Evolutionary conservation across 2,888 invertebrate species (phyloP), one percentile per base, ranked within the genome.

Genomic region (Pollenia griseotomentosa): DNA sequence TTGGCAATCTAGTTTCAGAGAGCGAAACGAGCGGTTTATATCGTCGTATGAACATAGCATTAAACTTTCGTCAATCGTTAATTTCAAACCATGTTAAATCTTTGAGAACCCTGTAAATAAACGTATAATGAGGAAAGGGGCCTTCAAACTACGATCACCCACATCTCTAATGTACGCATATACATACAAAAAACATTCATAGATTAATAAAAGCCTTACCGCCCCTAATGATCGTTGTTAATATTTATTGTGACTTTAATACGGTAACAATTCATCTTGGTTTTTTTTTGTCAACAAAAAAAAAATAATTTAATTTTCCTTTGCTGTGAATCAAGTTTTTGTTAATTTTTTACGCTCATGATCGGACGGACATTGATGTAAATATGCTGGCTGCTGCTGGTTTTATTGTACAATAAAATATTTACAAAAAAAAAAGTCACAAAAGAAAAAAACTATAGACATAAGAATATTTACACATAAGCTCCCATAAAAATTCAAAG

Each of bases 401-500:
- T 73, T 59, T 48, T 51, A 44, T 61, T 70, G 70, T 44, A 12
- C n/a, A 48, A 55, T 65, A 65, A 53, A 65, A 65, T 16, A 77
- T 75, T 51, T 51, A 53, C 53, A 23, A 23, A 23, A 23, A 33
- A 33, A 33, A 53, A 42, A 75, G 53, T 77, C 19, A 44, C 19
- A 23, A 65, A 42, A n/a, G 42, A 63, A 73, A 16, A 7, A 42
- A 63, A 33, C 33, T 33, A 6, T 33, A 33, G 33, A 33, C 33
- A 8, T 12, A 33, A 14, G 44, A 44, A 33, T 33, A 23, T 66
- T 7, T 44, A 12, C 40, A 7, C 19, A 48, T 48, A 73, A 63
- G 59, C 55, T 16, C 23, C n/a, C 33, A 77, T 75, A 83, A 48
- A 83, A 70, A 75, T 48, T 71, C 71, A 48, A 63, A 74, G 71